Evolutionary conservation across 2,888 invertebrate genomes (phyloP), one percentile per base, ranked within the genome.

Genomic region (Dione vanillae): DNA sequence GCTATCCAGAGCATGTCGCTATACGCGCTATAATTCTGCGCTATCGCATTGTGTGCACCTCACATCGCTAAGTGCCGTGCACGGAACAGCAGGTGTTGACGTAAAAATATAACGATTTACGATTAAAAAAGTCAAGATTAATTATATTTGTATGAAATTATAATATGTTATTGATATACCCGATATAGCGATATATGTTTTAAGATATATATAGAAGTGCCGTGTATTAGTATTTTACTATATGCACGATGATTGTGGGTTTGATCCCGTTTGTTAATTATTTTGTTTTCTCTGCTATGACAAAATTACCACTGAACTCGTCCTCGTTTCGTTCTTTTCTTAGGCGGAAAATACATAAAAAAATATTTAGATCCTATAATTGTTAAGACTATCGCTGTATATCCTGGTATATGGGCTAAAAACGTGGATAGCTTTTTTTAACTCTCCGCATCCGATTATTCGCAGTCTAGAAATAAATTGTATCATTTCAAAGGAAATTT

Each of bases 1-100:
- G 37, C 76, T 75, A 51, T 80, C 80, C 79, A 40, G 40, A 61
- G 73, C 72, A 76, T 76, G 76, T 79, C 78, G 77, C 75, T 71
- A 76, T 75, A 74, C 78, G 73, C 64, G 82, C 81, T 82, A 84
- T 85, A 85, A 83, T 81, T 85, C 76, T 80, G 78, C 82, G 80
- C 82, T 84, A 83, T 81, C 82, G 58, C 72, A 78, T 78, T 75
- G 76, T 75, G 75, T 75, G 74, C 75, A 65, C 73, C 73, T 72
- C 76, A 73, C 72, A 74, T 74, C 70, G 70, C 76, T 69, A 68
- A 71, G 75, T 72, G 70, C 69, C 68, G 67, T 40, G 61, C 65
- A 65, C 40, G 19, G 37, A 64, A 49, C 49, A 64, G 64, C 64
- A 64, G 64, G 64, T 64, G 64, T 49, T 20, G 64, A 64, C 35